These are phyloP conservation scores for Aphrophora alni DNA, from an alignment of 2,888 invertebrate species.

Conservation along the genomic window DNA sequence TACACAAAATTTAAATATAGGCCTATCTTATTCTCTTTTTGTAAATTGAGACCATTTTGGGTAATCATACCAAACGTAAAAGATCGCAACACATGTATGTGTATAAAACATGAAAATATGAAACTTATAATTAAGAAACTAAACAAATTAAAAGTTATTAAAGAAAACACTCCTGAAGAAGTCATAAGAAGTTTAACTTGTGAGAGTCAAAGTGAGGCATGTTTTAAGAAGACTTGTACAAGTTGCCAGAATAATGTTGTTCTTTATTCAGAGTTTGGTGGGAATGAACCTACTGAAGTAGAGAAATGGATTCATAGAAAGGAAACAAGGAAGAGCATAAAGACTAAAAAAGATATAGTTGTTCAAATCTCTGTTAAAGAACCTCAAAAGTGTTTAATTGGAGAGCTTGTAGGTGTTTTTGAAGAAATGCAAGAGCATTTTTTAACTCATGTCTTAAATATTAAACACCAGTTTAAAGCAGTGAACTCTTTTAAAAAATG, in stretches of 20 bases:
- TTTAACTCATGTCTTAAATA: slow-evolving; percentile 11
- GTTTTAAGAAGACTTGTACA: too few relatives aligned
- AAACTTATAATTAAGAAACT: too few relatives aligned
- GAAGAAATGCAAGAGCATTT: not conserved
- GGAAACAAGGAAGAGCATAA: not conserved
- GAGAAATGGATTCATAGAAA: not conserved
- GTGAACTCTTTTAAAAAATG: not conserved
- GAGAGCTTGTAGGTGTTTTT: not conserved
- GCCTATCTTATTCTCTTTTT: not conserved
- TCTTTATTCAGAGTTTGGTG: not conserved
- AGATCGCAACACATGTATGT: too few relatives aligned
- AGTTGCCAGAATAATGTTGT: too few relatives aligned
- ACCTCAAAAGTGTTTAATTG: not conserved
- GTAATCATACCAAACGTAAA: too few relatives aligned
- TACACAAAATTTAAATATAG: too few relatives aligned
- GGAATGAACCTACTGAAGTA: not conserved
- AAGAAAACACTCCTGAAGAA: not conserved
- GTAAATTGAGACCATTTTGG: not conserved
- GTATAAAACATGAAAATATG: too few relatives aligned
- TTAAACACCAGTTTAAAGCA: slow-evolving; percentile 25
- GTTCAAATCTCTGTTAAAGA: too few relatives aligned
- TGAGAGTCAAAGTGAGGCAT: not conserved
- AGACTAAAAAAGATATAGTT: not conserved
- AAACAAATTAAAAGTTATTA: not conserved
- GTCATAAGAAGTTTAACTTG: not conserved